These are phyloP conservation scores for Nephila pilipes DNA, from an alignment of 1,140 invertebrate species.

Conservation along the genomic window DNA sequence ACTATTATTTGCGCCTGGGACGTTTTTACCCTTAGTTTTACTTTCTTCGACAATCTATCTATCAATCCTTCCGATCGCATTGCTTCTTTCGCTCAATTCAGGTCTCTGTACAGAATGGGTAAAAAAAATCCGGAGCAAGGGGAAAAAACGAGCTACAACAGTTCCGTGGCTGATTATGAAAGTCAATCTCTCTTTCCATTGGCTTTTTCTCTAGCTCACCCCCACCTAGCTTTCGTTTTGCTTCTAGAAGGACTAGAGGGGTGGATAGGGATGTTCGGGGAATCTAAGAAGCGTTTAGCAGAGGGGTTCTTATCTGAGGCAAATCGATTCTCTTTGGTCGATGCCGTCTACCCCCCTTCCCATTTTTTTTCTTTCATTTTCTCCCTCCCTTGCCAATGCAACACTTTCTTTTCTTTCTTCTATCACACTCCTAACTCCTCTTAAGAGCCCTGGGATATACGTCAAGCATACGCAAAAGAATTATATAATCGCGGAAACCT, in stretches of 20 bases:
- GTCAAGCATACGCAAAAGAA: background rate
- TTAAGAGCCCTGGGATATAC: background rate
- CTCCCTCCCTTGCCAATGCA: conserved; percentile 11
- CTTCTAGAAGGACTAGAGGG: background rate
- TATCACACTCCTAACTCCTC: background rate
- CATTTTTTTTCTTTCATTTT: background rate
- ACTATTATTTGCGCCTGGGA: conserved; percentile 48
- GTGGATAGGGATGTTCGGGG: background rate
- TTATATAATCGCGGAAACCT: background rate
- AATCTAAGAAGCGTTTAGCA: conserved; percentile 18
- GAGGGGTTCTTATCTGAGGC: conserved; percentile 10
- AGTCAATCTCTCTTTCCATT: conserved; percentile 48
- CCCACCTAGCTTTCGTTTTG: background rate
- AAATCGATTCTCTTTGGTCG: conserved; percentile 50
- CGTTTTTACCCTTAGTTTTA: conserved; percentile 18
- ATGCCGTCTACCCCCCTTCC: background rate
- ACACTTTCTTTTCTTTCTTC: conserved; percentile 5
- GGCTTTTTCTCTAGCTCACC: conserved; percentile 23
- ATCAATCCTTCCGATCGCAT: background rate
- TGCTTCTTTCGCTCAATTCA: background rate
- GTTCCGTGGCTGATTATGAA: conserved; percentile 63
- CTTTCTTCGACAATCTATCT: conserved; percentile 18
- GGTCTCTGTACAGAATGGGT: background rate
- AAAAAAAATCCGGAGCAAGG: background rate
- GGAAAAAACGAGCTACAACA: conserved; percentile 28